phyloP scores from a whole-genome alignment of 2,888 invertebrate genomes.

The Drosophila koepferae region DNA sequence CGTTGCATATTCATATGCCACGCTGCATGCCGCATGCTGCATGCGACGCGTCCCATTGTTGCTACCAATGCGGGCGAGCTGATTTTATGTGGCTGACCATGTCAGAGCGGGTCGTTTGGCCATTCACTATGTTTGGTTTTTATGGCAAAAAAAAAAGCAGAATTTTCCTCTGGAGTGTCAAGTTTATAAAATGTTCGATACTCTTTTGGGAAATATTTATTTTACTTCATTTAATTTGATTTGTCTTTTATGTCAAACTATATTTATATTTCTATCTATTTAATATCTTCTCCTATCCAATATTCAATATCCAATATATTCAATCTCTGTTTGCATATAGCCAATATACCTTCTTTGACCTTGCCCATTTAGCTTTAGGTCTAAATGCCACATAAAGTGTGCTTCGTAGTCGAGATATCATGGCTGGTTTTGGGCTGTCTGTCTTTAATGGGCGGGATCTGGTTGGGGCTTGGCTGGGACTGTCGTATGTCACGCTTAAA shows the following conservation, averaged over 20 bases:
- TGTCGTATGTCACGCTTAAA: conserved; percentile 72
- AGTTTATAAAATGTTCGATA: conserved; percentile 19
- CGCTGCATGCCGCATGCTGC: conserved; percentile 4
- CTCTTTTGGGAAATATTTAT: conserved; percentile 27
- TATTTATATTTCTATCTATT: neutral
- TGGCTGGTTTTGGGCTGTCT: conserved; percentile 38
- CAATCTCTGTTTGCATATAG: neutral
- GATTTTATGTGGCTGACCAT: conserved; percentile 73
- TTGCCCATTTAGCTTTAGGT: neutral
- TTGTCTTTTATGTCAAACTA: neutral
- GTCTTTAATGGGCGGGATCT: conserved; percentile 14
- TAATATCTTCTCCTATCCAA: too few relatives aligned
- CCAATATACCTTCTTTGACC: conserved; percentile 6
- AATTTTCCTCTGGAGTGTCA: too few relatives aligned
- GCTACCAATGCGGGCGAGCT: conserved; percentile 67
- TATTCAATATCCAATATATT: too few relatives aligned
- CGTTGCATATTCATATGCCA: conserved; percentile 72
- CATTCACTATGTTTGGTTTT: conserved; percentile 68
- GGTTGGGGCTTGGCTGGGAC: conserved; percentile 9
- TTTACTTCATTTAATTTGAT: too few relatives aligned
- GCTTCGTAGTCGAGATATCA: conserved; percentile 56
- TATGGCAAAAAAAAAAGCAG: conserved; percentile 40
- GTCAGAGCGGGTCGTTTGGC: conserved; percentile 61
- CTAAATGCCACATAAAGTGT: conserved; percentile 42
- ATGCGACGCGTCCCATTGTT: conserved; percentile 53